Evolutionary conservation across 2,113 vertebrate species (phyloP).

Genomic region (Syngnathus scovelli): DNA sequence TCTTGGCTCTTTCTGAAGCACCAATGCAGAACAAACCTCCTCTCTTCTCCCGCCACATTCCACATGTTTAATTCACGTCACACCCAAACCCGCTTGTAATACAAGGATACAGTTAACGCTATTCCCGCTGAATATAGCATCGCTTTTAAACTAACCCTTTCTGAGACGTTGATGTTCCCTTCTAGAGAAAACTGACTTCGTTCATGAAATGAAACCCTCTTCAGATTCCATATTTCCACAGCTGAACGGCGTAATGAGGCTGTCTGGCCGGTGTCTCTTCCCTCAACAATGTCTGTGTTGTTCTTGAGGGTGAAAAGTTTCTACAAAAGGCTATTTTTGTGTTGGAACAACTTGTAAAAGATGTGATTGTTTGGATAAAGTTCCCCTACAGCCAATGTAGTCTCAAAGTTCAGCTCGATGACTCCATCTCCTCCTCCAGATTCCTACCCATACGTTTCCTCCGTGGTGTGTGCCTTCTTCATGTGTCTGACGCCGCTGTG

Average conservation of each 20-base stretch:
- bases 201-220: constrained; percentile 10
- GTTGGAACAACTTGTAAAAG: neutral
- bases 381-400: too few species aligned
- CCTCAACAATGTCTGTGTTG: constrained; percentile 34
- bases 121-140: constrained; percentile 24
- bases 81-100: constrained; percentile 15
- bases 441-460: constrained; percentile 83
- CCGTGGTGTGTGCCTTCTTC: constrained; percentile 90
- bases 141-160: neutral
- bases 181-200: constrained; percentile 17
- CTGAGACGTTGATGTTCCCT: constrained; percentile 17
- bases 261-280: constrained; percentile 18
- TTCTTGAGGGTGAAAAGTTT: constrained; percentile 15
- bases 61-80: constrained; percentile 33
- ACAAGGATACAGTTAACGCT: neutral
- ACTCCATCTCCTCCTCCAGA: constrained; percentile 61
- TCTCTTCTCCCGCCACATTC: constrained; percentile 18
- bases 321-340: constrained; percentile 14
- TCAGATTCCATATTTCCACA: constrained; percentile 26
- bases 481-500: constrained; percentile 91
- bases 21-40: constrained; percentile 4
- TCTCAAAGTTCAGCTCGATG: neutral
- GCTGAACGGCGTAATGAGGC: neutral
- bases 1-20: constrained; percentile 3
- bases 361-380: neutral